Evolutionary conservation across 2,797 vertebrate genomes (phyloP), one percentile per base, ranked within the genome.

Genomic region (Hippoglossus hippoglossus): DNA sequence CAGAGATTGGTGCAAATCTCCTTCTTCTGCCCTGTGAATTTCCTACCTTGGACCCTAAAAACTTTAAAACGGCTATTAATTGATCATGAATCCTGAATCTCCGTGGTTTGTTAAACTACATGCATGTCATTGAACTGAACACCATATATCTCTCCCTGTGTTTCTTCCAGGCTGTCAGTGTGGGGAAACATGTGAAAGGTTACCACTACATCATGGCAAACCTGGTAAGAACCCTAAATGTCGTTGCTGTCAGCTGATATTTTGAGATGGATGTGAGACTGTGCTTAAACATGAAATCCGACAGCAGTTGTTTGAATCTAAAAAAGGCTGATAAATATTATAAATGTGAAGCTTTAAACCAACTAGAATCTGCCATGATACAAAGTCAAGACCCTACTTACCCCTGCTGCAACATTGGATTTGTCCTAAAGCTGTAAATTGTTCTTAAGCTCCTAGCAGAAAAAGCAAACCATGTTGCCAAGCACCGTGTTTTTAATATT

Each of bases 191-290:
- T 66, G 97, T 99, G 53, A 98, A 98, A 94, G 97, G 97, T 75
- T 99, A 98, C 89, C 98, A 99, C 93, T 99, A 99, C 94, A 99
- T 99, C 94, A 91, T 99, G 58, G 98, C 97, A 88, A 99, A 99
- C 89, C 94, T 99, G 97, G 98, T 99, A 95, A 97, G 96, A 58
- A 39, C 22, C 58, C 39, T 49, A 51, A 22, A 57, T 72, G 6
- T 15, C 1, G 13, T 53, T 59, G 26, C 60, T 64, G 39, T 60
- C 28, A 19, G 18, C 36, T 57, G 11, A 55, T 63, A 47, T 73
- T 60, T 67, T 71, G 39, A 55, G 1, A 54, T 22, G 36, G 5
- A 0, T 72, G 64, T 51, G n/a, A 1, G 13, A 63, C 7, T 5
- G 7, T 51, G 28, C 51, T 56, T 28, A 26, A 11, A 52, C 10